A percentile compares a stretch with the other conserved stretches of the same genome.
phyloP scores from a whole-genome alignment of 35 echinoderm and acorn worm genomes.

The Heliocidaris tuberculata region DNA sequence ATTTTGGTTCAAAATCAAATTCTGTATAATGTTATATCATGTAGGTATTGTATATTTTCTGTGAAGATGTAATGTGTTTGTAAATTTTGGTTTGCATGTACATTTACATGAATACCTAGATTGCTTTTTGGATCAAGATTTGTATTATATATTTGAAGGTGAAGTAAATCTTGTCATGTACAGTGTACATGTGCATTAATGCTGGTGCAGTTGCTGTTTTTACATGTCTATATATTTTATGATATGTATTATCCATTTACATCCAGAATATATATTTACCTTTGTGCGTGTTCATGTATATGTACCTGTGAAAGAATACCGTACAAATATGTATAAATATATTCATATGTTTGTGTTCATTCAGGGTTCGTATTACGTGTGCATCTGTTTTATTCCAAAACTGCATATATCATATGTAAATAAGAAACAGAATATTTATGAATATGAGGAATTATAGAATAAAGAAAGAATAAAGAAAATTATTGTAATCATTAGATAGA shows the following conservation, averaged over 20 bases:
- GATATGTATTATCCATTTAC: background rate
- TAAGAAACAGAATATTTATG: slow-evolving; percentile 13
- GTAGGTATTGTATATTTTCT: background rate
- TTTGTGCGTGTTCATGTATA: background rate
- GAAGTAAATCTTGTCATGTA: background rate
- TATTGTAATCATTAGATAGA: background rate
- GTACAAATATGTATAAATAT: background rate
- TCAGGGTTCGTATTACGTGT: background rate
- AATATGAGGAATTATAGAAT: background rate
- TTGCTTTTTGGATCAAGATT: background rate
- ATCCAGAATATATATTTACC: background rate
- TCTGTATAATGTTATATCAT: background rate
- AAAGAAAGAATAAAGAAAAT: background rate
- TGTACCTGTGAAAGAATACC: background rate
- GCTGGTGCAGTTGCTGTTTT: background rate
- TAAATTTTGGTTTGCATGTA: background rate
- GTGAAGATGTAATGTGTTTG: background rate
- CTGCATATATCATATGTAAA: background rate
- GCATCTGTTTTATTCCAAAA: background rate
- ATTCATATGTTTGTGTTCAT: background rate
- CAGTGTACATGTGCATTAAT: background rate
- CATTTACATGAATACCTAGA: background rate
- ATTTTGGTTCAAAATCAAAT: background rate
- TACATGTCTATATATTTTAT: background rate
- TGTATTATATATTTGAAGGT: background rate